Conservation (phyloP, 2,888 invertebrate genomes). For the Aspidiotus rigidus region DNA sequence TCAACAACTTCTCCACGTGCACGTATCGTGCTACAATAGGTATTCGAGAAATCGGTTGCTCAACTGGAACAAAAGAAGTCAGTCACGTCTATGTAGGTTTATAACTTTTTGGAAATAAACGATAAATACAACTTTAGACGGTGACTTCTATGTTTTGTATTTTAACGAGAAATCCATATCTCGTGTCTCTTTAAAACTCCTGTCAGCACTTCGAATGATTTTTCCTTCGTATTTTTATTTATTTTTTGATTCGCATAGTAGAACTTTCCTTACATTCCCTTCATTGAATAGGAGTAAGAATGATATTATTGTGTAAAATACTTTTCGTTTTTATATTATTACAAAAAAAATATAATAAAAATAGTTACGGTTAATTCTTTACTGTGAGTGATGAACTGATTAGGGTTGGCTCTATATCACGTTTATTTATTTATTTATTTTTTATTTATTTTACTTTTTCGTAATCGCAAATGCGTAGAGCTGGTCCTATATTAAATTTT, state of each 20-base stretch:
- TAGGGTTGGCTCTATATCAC: constrained; percentile 2
- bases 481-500: constrained; percentile 16
- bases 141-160: too few relatives aligned
- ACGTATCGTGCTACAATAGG: not conserved
- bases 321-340: too few relatives aligned
- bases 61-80: constrained; percentile 2
- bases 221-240: not conserved
- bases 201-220: not conserved
- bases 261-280: not conserved
- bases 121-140: not conserved
- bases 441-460: constrained; percentile 13
- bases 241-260: constrained; percentile 1
- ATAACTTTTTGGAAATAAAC: not conserved
- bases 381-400: not conserved
- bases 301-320: too few relatives aligned
- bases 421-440: constrained; percentile 13
- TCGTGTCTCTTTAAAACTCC: too few relatives aligned
- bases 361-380: not conserved
- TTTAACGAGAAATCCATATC: too few relatives aligned
- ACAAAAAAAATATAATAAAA: too few relatives aligned
- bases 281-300: too few relatives aligned
- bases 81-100: not conserved
- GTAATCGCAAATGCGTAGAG: constrained; percentile 7
- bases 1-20: too few relatives aligned
- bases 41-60: too few relatives aligned